Base-by-base conservation (phyloP, 1,140 invertebrate species). In the Sitophilus oryzae region DNA sequence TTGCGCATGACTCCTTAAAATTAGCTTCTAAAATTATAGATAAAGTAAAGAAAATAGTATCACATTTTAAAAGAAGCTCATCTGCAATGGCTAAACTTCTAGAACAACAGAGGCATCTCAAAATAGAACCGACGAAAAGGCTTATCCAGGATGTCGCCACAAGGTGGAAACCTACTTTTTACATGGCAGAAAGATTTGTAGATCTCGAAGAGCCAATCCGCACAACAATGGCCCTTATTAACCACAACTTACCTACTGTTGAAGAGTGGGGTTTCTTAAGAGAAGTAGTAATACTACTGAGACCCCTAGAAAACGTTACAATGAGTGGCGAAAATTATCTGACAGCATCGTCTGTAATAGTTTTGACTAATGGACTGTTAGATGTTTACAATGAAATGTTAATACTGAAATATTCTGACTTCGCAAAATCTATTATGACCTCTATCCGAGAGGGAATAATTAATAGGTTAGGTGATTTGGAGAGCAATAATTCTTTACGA, bases 141-240 rank as follows among this genome's bases (percentile, higher is more conserved):
- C 40, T 67, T 40, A 35, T 60, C 21, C 59, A 68, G 48, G 60
- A 69, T 30, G 64, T 67, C 6, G 46, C 42, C 0, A 71, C 68
- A 6, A 42, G 71, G 14, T 73, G 68, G 67, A 71, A 71, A 23
- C 66, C 62, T 10, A 66, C 59, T 9, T 71, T 55, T 59, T 64
- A 64, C 25, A 71, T 71, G 66, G 18, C 71, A 2, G 37, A 67
- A 37, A 40, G 67, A 55, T 66, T 69, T 60, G 9, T 70, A 5
- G 52, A 60, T 6, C 46, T 69, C 9, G 54, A 60, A 49, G 44
- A 59, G 11, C 16, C 56, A 14, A 43, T 61, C 42, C 22, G 52
- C 22, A 36, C 45, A 0, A 58, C 51, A 36, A 22, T 61, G 19
- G 47, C 37, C 46, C 35, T 49, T 22, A 34, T 60, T 14, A 47